Evolutionary conservation across 1,140 invertebrate genomes (phyloP).

Genomic region (Sitophilus oryzae): DNA sequence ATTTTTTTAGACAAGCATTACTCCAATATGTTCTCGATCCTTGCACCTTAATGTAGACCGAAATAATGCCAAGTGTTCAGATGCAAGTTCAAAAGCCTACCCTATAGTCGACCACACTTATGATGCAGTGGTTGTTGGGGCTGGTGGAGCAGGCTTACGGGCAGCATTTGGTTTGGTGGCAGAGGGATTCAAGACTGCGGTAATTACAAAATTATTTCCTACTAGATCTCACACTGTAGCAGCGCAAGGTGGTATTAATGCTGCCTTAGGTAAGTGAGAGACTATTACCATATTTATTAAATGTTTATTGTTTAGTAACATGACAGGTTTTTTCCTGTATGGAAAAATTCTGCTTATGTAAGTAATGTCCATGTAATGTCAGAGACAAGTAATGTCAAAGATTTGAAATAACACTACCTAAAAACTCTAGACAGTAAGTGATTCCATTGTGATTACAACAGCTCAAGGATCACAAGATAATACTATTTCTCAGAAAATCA

Average conservation of each 20-base stretch:
- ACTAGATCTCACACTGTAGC: conserved; percentile 89
- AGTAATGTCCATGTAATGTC: neutral
- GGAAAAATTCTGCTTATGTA: neutral
- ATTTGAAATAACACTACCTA: neutral
- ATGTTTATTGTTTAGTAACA: too few species aligned
- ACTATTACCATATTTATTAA: neutral
- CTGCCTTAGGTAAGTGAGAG: conserved; percentile 52
- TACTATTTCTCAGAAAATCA: neutral
- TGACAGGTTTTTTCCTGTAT: too few species aligned
- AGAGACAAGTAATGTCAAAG: neutral
- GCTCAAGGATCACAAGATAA: neutral
- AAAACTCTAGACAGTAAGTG: neutral
- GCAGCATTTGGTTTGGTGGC: conserved; percentile 87
- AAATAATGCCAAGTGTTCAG: conserved; percentile 26
- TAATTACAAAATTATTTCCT: conserved; percentile 91
- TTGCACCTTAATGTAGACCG: conserved; percentile 30
- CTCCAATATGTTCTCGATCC: conserved; percentile 11
- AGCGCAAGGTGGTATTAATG: conserved; percentile 91
- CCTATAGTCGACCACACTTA: conserved; percentile 81
- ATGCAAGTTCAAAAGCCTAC: conserved; percentile 46
- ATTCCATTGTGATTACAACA: conserved; percentile 1
- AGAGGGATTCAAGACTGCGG: conserved; percentile 85
- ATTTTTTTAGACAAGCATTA: neutral
- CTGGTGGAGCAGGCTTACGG: conserved; percentile 84
- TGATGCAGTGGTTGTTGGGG: conserved; percentile 90